These are phyloP conservation scores for Rhagoletis pomonella DNA, from an alignment of 1,140 invertebrate genomes.

Conservation along the genomic window DNA sequence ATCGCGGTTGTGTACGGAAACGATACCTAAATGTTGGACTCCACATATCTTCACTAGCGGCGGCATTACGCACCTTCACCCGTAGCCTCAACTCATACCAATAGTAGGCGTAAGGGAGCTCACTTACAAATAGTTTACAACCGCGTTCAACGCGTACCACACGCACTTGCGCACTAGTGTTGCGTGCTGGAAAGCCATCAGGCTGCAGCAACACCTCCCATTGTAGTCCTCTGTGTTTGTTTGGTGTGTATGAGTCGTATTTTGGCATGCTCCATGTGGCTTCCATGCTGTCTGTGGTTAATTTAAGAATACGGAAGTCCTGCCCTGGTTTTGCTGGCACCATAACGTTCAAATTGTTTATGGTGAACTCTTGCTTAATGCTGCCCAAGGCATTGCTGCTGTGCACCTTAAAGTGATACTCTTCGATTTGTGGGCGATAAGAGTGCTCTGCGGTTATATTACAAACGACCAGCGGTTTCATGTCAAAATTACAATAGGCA, in stretches of 20 bases:
- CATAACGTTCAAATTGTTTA: constrained; percentile 54
- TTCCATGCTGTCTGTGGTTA: constrained; percentile 39
- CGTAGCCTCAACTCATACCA: constrained; percentile 52
- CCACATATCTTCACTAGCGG: constrained; percentile 44
- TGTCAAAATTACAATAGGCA: constrained; percentile 53
- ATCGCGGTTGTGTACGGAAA: constrained; percentile 51
- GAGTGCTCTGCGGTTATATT: constrained; percentile 52
- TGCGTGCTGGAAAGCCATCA: constrained; percentile 22
- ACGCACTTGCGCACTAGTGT: constrained; percentile 1
- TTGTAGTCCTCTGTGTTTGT: constrained; percentile 47
- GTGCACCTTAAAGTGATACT: constrained; percentile 54
- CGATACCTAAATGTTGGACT: constrained; percentile 53
- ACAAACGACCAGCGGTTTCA: constrained; percentile 53
- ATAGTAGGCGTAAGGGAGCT: constrained; percentile 55
- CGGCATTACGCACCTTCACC: constrained; percentile 35
- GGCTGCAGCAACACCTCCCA: constrained; percentile 55
- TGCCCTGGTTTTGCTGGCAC: constrained; percentile 49
- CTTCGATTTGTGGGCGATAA: constrained; percentile 36
- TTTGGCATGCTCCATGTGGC: constrained; percentile 53
- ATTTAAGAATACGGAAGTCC: constrained; percentile 47
- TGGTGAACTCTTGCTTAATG: constrained; percentile 53
- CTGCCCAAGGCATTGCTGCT: constrained; percentile 40
- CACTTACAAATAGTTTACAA: neutral
- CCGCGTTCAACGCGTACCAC: constrained; percentile 20
- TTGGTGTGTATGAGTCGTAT: constrained; percentile 52